Evolutionary conservation across 1,140 invertebrate genomes (phyloP).

Genomic region (Bombus impatiens): DNA sequence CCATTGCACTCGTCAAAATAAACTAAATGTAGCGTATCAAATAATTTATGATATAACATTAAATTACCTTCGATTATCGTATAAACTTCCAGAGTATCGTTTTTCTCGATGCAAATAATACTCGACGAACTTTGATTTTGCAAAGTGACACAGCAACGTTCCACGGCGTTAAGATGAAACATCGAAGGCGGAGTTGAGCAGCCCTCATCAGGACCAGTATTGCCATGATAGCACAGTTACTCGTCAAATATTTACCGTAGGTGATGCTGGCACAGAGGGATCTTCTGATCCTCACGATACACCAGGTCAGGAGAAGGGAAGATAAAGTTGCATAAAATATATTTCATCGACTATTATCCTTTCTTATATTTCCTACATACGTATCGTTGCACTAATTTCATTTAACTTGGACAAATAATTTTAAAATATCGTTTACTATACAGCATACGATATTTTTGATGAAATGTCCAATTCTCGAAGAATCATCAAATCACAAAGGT

Average conservation of each 20-base stretch:
- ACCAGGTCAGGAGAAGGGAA: not conserved
- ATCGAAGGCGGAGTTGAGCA: slow-evolving; percentile 45
- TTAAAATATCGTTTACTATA: no score
- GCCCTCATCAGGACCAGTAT: slow-evolving; percentile 65
- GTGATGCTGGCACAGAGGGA: slow-evolving; percentile 56
- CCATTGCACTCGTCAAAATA: no score
- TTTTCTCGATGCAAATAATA: not conserved
- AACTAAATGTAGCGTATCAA: no score
- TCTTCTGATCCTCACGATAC: slow-evolving; percentile 40
- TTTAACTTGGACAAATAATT: no score
- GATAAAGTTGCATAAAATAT: slow-evolving; percentile 17
- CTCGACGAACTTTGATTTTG: slow-evolving; percentile 59
- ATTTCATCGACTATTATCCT: not conserved
- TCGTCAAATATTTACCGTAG: slow-evolving; percentile 72
- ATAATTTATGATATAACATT: no score
- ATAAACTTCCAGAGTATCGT: not conserved
- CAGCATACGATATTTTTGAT: no score
- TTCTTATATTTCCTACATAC: no score
- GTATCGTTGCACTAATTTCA: no score
- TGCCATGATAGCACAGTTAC: slow-evolving; percentile 65
- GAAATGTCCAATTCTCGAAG: no score
- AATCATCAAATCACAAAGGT: no score
- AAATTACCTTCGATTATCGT: not conserved
- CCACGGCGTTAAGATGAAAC: slow-evolving; percentile 50
- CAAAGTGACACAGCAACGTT: slow-evolving; percentile 59